A percentile compares a stretch with the other conserved stretches of the same genome.
phyloP scores from a whole-genome alignment of 2,797 vertebrate genomes.

The Halcyon leucocephala region DNA sequence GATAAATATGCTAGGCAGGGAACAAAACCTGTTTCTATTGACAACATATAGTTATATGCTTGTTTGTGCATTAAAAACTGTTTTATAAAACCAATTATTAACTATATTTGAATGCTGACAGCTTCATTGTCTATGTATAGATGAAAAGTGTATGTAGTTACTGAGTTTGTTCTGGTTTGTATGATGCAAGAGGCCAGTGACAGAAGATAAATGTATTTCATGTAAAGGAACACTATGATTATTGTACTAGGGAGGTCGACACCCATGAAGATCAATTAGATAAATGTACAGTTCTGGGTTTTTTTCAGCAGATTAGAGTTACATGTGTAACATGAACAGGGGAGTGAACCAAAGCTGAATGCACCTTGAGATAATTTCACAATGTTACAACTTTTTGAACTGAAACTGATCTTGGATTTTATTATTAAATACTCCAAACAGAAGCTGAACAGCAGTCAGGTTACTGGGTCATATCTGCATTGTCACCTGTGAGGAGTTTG shows the following conservation, averaged over 20 bases:
- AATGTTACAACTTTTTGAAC: background rate
- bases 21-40: background rate
- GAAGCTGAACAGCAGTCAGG: background rate
- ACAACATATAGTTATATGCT: background rate
- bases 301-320: background rate
- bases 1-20: background rate
- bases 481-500: background rate
- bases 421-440: background rate
- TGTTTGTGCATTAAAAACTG: background rate
- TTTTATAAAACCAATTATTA: background rate
- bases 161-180: background rate
- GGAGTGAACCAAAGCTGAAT: background rate
- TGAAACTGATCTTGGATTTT: background rate
- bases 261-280: background rate
- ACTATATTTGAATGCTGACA: background rate
- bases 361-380: background rate
- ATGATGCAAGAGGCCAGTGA: background rate
- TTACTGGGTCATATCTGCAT: background rate
- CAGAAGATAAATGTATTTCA: background rate
- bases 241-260: background rate
- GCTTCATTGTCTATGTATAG: background rate
- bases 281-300: background rate
- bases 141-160: background rate
- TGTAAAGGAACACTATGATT: background rate
- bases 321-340: background rate